Evolutionary conservation across 2,113 vertebrate species (phyloP), one percentile per base, ranked within the genome.

Genomic region (Mormyrus lacerda): DNA sequence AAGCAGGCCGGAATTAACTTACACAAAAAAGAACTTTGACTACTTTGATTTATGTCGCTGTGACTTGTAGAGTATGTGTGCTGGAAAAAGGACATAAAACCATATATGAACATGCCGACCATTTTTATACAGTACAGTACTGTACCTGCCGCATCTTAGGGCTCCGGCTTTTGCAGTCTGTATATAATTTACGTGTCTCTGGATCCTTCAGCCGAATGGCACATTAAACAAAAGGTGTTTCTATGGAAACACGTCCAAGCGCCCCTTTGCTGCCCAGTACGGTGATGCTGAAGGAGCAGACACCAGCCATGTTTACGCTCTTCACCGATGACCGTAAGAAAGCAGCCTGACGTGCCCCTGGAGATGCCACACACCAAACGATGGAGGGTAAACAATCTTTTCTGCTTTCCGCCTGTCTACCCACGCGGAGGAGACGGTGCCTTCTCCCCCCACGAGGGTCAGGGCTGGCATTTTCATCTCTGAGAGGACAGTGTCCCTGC

Each of bases 141-240:
- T n/a, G 42, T 6, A 53, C 58, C 73, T 90, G 89, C 89, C 89
- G 84, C 90, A 86, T 89, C 86, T 45, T 88, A 76, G 13, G 76
- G 61, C 88, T 87, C 61, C 19, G 88, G 92, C 93, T 93, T 93
- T 93, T 92, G 88, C 86, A 89, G 89, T 92, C 92, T 92, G 91
- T 93, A 89, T 93, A 91, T 93, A 90, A 94, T 93, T 92, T 93
- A 93, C 92, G 89, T 90, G 92, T 88, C 91, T 92, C 93, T 92
- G 91, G 91, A 94, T 93, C 90, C 91, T 39, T 89, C 89, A 48
- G 42, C 89, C 91, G 91, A 91, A 91, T 93, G 91, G 90, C 94
- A 87, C 87, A 48, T 53, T 73, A 87, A 82, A 92, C 87, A 87
- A 91, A 90, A 90, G 89, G 51, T n/a, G 53, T 53, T 83, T 91